Percentiles rank a stretch among this genome's conserved stretches.
Evolutionary conservation across 1,140 invertebrate genomes (phyloP).

Genomic region (Pogonomyrmex barbatus): DNA sequence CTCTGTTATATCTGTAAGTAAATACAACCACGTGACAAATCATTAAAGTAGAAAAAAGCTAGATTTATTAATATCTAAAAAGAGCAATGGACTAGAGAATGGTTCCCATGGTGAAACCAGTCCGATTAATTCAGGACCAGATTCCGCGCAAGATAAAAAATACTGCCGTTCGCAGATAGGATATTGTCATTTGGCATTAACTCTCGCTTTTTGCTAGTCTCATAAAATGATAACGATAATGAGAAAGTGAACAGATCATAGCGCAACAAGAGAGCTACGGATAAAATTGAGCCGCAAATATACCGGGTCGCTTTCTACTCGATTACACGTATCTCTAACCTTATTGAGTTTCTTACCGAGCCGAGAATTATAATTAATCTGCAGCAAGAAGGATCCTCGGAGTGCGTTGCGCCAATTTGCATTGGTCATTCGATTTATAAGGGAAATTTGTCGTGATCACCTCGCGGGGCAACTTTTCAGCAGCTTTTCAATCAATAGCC

Average conservation of each 20-base stretch:
- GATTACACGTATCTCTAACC: slow-evolving; percentile 33
- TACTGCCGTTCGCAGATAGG: slow-evolving; percentile 11
- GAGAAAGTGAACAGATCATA: slow-evolving; percentile 47
- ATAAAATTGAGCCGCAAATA: slow-evolving; percentile 39
- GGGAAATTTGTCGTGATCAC: background rate
- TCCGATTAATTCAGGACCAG: background rate
- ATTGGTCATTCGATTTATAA: slow-evolving; percentile 4
- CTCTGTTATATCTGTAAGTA: background rate
- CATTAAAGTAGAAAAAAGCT: background rate
- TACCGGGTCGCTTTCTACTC: slow-evolving; percentile 39
- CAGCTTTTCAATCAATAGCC: slow-evolving; percentile 16
- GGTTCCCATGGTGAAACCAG: background rate
- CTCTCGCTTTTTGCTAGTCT: background rate
- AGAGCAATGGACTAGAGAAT: background rate
- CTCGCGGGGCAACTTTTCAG: slow-evolving; percentile 26
- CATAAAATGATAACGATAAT: slow-evolving; percentile 40
- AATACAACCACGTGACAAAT: background rate
- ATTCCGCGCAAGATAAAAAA: background rate
- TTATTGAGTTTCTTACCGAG: slow-evolving; percentile 14
- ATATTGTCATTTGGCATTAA: slow-evolving; percentile 34
- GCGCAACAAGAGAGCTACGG: background rate
- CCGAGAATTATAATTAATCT: slow-evolving; percentile 45
- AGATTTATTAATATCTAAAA: background rate
- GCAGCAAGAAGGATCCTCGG: background rate
- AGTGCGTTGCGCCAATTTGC: background rate